Evolutionary conservation across 2,113 vertebrate species (phyloP).

Genomic region (Shinisaurus crocodilurus): DNA sequence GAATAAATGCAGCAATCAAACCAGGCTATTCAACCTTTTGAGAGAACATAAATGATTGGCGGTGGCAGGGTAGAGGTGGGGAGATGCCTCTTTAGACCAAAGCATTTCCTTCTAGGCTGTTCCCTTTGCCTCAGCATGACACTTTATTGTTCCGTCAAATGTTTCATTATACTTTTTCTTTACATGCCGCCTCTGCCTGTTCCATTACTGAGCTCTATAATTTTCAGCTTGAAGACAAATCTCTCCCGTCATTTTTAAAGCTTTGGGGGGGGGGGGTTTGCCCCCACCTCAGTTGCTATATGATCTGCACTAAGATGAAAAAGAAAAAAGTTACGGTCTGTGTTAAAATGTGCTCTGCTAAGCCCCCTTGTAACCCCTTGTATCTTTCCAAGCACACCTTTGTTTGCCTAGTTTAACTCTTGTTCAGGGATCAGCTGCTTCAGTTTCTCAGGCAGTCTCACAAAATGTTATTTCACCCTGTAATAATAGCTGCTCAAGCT

Average conservation of each 20-base stretch:
- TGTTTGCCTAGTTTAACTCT: slow-evolving; percentile 49
- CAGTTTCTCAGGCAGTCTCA: slow-evolving; percentile 42
- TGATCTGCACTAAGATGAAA: slow-evolving; percentile 53
- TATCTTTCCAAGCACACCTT: slow-evolving; percentile 57
- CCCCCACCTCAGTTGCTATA: slow-evolving; percentile 29
- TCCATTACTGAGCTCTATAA: slow-evolving; percentile 46
- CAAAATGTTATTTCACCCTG: slow-evolving; percentile 40
- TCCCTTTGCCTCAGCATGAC: slow-evolving; percentile 24
- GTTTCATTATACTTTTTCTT: slow-evolving; percentile 36
- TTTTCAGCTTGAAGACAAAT: slow-evolving; percentile 59
- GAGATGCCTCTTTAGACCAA: slow-evolving; percentile 30
- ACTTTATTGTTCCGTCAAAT: slow-evolving; percentile 34
- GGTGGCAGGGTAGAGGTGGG: neutral
- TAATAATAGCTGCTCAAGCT: slow-evolving; percentile 16
- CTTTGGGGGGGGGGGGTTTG: neutral
- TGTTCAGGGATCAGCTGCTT: slow-evolving; percentile 59
- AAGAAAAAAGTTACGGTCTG: slow-evolving; percentile 56
- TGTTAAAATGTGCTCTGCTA: slow-evolving; percentile 59
- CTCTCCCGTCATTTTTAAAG: slow-evolving; percentile 49
- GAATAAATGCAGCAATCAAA: slow-evolving; percentile 12
- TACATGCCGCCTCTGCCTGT: slow-evolving; percentile 20
- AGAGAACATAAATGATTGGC: slow-evolving; percentile 37
- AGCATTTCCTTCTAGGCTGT: slow-evolving; percentile 25
- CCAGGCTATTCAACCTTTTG: slow-evolving; percentile 36
- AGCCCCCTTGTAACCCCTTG: slow-evolving; percentile 52